Base-by-base conservation (phyloP, 1,140 invertebrate genomes). In the Macrotrachela quadricornifera region DNA sequence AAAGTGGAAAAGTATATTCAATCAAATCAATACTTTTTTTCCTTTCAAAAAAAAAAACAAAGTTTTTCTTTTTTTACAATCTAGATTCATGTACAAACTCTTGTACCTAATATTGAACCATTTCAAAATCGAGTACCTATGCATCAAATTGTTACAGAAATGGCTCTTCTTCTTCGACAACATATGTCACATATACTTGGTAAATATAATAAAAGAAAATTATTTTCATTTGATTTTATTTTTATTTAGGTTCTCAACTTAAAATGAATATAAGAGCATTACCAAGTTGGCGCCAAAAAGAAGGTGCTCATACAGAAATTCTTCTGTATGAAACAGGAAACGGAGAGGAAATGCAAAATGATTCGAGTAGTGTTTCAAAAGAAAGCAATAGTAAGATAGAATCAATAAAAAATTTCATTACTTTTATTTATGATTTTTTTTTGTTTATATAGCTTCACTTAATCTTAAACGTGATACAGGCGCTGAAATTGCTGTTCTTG, bases 41-140 rank as follows among this genome's bases (percentile, higher is more conserved):
- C n/a, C n/a, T n/a, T n/a, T n/a, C n/a, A n/a, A n/a, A n/a, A n/a
- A n/a, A n/a, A n/a, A 8, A 30, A 30, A 30, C 21, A 4, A 30
- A 30, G n/a, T n/a, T n/a, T n/a, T n/a, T n/a, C n/a, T n/a, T n/a
- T n/a, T n/a, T 4, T 30, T 30, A 2, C 8, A 16, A 16, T 50
- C 16, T 16, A 51, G 30, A 18, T 51, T 3, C 44, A 51, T 44
- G 42, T 51, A 6, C 49, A 51, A 51, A 51, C 49, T 10, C 18
- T 51, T n/a, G 42, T 51, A n/a, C 49, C 49, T 15, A 21, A 51
- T 51, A 53, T 53, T n/a, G 45, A 48, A 40, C 51, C 51, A 36
- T 16, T 53, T 46, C 36, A 53, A 37, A 53, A 48, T 48, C 17
- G 51, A 30, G 46, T 46, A 43, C 51, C 51, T 18, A 43, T 53